Base-by-base conservation (phyloP, 2,888 invertebrate species). In the Tenthredo amoena region DNA sequence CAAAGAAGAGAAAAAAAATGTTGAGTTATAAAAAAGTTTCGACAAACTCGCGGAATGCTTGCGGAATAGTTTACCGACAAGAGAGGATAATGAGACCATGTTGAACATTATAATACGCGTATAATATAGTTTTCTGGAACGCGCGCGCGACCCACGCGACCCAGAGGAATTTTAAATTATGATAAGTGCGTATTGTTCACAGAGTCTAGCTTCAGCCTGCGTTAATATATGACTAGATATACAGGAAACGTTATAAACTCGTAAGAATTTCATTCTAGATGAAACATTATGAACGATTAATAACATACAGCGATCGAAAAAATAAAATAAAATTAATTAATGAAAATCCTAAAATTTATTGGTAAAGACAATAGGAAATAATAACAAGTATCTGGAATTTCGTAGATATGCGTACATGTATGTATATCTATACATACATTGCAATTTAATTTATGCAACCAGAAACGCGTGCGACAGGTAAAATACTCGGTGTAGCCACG, bases 121-220 rank as follows among this genome's bases (percentile, higher is more conserved):
- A 62, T 62, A 62, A 62, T 62, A 62, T 21, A 34, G 72, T 37
- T 74, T 55, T 62, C 68, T 47, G 62, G 34, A 76, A 68, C 72
- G 50, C 77, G 50, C 77, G 74, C 40, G 62, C 81, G 62, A 81
- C 81, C 81, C 81, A 81, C 43, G 74, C 76, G 58, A 26, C 76
- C 84, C 12, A 18, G 26, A 84, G 43, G 84, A 84, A 84, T 84
- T 37, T 58, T 74, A 84, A 84, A 84, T 84, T 84, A 84, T 84
- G 84, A 84, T 84, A 84, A 84, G 76, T 84, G 37, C 43, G 40
- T 26, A 84, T 84, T 84, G 84, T 84, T 84, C 84, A n/a, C 34
- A 26, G 18, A 26, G 84, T 58, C 62, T 26, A 26, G 26, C 26
- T 43, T 31, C 9, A 77, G 43, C 2, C 72, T 21, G 72, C 68